Evolutionary conservation across 2,888 invertebrate genomes (phyloP), one percentile per base, ranked within the genome.

Genomic region (Polyommatus iphigenia): DNA sequence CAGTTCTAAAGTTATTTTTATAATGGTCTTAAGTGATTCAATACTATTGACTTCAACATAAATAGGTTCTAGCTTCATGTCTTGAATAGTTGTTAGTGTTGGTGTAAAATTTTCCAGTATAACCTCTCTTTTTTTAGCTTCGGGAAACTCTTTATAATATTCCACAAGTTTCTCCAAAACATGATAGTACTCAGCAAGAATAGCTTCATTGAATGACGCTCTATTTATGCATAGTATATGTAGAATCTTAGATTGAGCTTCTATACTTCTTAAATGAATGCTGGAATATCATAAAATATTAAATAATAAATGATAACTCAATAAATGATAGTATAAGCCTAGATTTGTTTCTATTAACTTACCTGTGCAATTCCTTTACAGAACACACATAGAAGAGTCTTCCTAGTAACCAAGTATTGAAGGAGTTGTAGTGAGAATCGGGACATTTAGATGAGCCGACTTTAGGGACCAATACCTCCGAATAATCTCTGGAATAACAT

Each of bases 401-500:
- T n/a, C 96, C 96, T 78, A 96, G 89, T 2, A 96, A 86, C 96
- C 96, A 96, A 20, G 94, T 95, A 78, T 95, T 95, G 82, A 96
- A 96, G 2, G 95, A 88, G 83, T 89, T 87, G 82, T 95, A 95
- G 82, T 93, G 90, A 71, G 88, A 86, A 80, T 93, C 93, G 41
- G 93, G 90, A 82, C 91, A 88, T 79, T 89, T 90, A 2, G 89
- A 87, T 76, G 87, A 85, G 4, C 95, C 93, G 67, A 90, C 87
- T 72, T 91, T 87, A 75, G 94, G 95, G 0, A 95, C 93, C 78
- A 95, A 89, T 15, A 95, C 94, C 83, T 95, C 94, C 5, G 94
- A 93, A 84, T 93, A 94, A 80, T 95, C 95, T 73, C 93, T 92
- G 85, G 78, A 90, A 41, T 20, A 73, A 50, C 3, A 75, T 50